Evolutionary conservation across 1,140 invertebrate genomes (phyloP).

Genomic region (Scaptomyza hsui): DNA sequence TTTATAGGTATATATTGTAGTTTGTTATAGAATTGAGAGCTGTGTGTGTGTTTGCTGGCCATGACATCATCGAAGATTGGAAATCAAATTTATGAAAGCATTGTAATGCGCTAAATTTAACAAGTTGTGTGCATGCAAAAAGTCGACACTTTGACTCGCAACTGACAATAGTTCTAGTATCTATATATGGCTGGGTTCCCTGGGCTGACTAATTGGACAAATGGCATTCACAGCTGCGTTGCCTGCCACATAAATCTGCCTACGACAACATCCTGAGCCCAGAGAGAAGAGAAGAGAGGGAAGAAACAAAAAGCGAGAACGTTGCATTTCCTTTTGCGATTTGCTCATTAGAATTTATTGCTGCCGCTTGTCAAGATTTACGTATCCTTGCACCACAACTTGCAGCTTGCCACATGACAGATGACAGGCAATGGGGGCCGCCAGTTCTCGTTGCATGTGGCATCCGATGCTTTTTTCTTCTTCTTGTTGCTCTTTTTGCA

Average conservation of each 20-base stretch:
- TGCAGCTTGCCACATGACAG: constrained; percentile 57
- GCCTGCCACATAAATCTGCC: constrained; percentile 77
- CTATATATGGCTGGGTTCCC: constrained; percentile 7
- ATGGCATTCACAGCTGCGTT: constrained; percentile 79
- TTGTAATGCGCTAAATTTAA: constrained; percentile 81
- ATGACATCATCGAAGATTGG: constrained; percentile 59
- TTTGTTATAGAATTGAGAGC: constrained; percentile 32
- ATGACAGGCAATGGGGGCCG: constrained; percentile 68
- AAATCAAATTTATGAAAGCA: constrained; percentile 72
- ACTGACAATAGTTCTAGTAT: neutral
- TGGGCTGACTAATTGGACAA: constrained; percentile 77
- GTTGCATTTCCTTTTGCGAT: constrained; percentile 75
- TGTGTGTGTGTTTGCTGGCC: constrained; percentile 6
- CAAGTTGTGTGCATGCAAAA: constrained; percentile 59
- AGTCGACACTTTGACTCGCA: neutral
- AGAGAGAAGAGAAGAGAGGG: constrained; percentile 5
- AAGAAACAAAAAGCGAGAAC: constrained; percentile 51
- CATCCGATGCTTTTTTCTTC: constrained; percentile 40
- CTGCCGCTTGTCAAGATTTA: constrained; percentile 81
- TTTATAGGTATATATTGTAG: constrained; percentile 61
- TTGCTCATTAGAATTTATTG: constrained; percentile 82
- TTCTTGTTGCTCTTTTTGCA: constrained; percentile 54
- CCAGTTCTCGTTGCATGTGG: constrained; percentile 18
- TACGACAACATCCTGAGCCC: constrained; percentile 70
- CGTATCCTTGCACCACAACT: constrained; percentile 64